phyloP scores from a whole-genome alignment of 2,113 vertebrate species.

The Mustelus asterias region DNA sequence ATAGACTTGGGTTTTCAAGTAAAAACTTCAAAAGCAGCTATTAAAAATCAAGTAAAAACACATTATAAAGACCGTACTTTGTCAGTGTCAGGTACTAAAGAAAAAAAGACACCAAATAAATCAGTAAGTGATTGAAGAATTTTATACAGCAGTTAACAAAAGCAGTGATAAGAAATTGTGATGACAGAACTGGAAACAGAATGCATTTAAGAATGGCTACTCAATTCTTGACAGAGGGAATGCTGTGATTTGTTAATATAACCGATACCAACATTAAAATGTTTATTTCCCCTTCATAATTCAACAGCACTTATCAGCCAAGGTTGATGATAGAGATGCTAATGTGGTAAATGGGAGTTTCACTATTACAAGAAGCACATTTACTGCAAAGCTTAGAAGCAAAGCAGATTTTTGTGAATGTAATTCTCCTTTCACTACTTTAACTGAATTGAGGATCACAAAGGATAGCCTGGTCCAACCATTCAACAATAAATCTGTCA shows the following conservation, averaged over 20 bases:
- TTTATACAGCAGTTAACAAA: conserved; percentile 18
- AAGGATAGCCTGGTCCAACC: background rate
- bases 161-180: conserved; percentile 10
- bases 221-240: background rate
- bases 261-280: background rate
- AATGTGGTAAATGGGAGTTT: background rate
- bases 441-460: background rate
- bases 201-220: background rate
- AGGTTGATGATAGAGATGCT: background rate
- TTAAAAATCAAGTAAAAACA: background rate
- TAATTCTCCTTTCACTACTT: background rate
- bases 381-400: conserved; percentile 8
- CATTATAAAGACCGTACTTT: background rate
- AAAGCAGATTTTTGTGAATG: background rate
- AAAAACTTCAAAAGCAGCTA: background rate
- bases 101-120: conserved; percentile 6
- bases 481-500: background rate
- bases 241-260: background rate
- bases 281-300: background rate
- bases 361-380: background rate
- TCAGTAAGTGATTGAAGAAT: background rate
- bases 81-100: background rate
- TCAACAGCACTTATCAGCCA: conserved; percentile 4
- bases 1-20: background rate
- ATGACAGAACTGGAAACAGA: background rate